Base-by-base conservation (phyloP, 2,113 vertebrate genomes). In the Xyrauchen texanus region DNA sequence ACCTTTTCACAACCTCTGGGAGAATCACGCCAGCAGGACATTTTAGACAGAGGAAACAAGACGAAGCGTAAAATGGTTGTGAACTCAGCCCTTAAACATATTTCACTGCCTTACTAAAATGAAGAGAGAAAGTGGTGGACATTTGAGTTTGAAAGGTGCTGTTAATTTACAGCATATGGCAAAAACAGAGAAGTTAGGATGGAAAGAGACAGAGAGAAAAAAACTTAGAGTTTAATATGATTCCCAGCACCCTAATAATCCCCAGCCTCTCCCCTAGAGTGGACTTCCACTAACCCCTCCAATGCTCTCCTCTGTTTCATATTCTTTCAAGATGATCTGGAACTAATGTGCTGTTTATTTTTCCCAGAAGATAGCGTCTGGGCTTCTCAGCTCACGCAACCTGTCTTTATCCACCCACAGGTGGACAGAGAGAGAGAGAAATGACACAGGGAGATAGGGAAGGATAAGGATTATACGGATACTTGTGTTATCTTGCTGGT, bases 291-390 rank as follows among this genome's bases (percentile, higher is more conserved):
- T 76, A 87, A 89, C 88, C 82, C 84, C 82, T 74, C 74, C 46
- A 52, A 75, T 65, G 63, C 46, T 52, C 78, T 78, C 67, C 44
- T 87, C 79, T 64, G 77, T 85, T 90, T 90, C 83, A 88, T 84
- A 84, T 52, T 71, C 82, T 83, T 90, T 81, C 89, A 91, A 87
- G 83, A 86, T 81, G 85, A 89, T 84, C 84, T 90, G 90, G 88
- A 92, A 88, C 87, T 87, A 92, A 91, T 89, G 85, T 75, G 62
- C 82, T 88, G 88, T 89, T 93, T 90, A 90, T 88, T 85, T 87
- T 79, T 81, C 84, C 83, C 85, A 42, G 84, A 88, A 90, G 88
- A 86, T 84, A 80, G 72, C 60, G 85, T 85, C 80, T 85, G 81
- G 82, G 77, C 76, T 74, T 74, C 65, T 82, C 68, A 46, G 72